A percentile compares a stretch with the other conserved stretches of the same genome.
phyloP scores from a whole-genome alignment of 2,888 invertebrate genomes.

The Scaptomyza reducta region DNA sequence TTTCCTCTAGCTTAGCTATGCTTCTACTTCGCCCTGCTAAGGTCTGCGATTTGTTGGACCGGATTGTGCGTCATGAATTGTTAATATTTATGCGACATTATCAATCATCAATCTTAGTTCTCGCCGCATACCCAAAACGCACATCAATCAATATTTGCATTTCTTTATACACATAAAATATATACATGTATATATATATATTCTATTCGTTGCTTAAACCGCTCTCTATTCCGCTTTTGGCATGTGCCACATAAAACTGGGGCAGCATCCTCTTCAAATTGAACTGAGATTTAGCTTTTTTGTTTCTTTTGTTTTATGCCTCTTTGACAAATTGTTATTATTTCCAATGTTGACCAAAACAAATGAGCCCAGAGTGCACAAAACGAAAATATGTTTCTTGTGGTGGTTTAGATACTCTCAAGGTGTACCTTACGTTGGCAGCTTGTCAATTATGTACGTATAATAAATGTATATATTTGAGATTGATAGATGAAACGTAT shows the following conservation, averaged over 20 bases:
- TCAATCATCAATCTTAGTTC: constrained; percentile 71
- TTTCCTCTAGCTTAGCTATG: constrained; percentile 5
- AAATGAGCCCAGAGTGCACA: constrained; percentile 46
- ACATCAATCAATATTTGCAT: constrained; percentile 73
- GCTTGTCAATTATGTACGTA: constrained; percentile 44
- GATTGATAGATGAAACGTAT: constrained; percentile 42
- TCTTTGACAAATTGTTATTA: constrained; percentile 62
- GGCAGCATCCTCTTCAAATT: constrained; percentile 30
- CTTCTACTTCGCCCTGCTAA: too few species aligned
- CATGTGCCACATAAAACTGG: constrained; percentile 26
- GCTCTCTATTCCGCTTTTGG: too few species aligned
- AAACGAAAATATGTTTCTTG: neutral
- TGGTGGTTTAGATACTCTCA: neutral
- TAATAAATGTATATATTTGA: constrained; percentile 20
- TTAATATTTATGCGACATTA: constrained; percentile 77
- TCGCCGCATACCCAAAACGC: constrained; percentile 14
- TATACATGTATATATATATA: too few species aligned
- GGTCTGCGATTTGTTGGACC: constrained; percentile 30
- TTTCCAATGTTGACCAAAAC: constrained; percentile 49
- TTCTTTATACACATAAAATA: constrained; percentile 3
- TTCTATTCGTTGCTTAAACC: constrained; percentile 2
- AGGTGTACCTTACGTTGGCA: constrained; percentile 33
- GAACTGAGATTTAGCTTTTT: constrained; percentile 30
- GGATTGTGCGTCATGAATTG: constrained; percentile 72
- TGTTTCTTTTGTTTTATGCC: constrained; percentile 9